Evolutionary conservation across 2,888 invertebrate species (phyloP).

Genomic region (Vandiemenella viatica): DNA sequence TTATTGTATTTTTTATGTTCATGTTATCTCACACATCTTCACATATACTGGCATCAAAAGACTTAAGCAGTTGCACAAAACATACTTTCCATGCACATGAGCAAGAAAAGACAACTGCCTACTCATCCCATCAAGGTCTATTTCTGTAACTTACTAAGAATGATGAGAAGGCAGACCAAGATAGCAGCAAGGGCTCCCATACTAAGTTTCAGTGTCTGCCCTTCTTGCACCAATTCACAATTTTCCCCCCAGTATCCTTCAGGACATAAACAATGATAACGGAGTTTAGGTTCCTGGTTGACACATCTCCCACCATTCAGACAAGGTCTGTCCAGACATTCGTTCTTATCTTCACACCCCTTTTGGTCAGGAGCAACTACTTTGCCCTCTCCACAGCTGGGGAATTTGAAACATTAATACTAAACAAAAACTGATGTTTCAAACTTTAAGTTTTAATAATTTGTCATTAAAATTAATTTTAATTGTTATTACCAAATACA

Average conservation of each 20-base stretch:
- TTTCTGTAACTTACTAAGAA: slow-evolving; percentile 73
- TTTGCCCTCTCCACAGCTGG: slow-evolving; percentile 85
- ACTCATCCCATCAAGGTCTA: background rate
- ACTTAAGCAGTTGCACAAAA: too few relatives aligned
- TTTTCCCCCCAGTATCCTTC: slow-evolving; percentile 89
- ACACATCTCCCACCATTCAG: slow-evolving; percentile 84
- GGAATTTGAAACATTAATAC: too few relatives aligned
- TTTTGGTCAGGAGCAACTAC: slow-evolving; percentile 73
- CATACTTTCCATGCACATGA: background rate
- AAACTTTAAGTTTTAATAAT: too few relatives aligned
- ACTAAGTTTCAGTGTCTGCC: slow-evolving; percentile 86
- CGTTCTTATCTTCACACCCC: slow-evolving; percentile 89
- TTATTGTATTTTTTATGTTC: too few relatives aligned
- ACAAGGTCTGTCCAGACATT: slow-evolving; percentile 87
- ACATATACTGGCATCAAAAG: too few relatives aligned
- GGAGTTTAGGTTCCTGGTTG: slow-evolving; percentile 76
- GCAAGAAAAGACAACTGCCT: background rate
- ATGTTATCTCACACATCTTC: too few relatives aligned
- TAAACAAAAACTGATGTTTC: too few relatives aligned
- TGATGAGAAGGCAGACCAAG: slow-evolving; percentile 89
- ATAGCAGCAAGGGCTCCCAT: slow-evolving; percentile 95
- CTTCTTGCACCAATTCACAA: slow-evolving; percentile 86
- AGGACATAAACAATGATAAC: slow-evolving; percentile 77
- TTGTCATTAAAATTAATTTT: too few relatives aligned
- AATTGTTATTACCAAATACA: too few relatives aligned